These are phyloP conservation scores for Temnothorax longispinosus DNA, from an alignment of 1,140 invertebrate species.

Conservation along the genomic window DNA sequence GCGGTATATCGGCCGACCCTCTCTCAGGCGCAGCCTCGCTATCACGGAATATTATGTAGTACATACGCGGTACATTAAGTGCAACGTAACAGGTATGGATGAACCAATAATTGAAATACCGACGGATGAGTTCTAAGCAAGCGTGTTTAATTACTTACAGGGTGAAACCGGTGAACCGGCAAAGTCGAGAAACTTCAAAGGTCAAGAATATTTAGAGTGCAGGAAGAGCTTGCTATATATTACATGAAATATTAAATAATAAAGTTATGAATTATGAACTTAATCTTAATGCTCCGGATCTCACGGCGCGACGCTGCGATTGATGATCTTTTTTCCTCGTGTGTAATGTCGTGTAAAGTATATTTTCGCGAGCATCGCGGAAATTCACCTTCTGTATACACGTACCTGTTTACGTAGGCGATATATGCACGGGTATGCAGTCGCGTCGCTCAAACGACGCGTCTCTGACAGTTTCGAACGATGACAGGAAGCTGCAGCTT, in stretches of 20 bases:
- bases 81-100: constrained; percentile 25
- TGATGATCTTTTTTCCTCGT: not conserved
- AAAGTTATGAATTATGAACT: not conserved
- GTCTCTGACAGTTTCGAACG: constrained; percentile 29
- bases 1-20: constrained; percentile 5
- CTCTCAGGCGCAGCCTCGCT: not conserved
- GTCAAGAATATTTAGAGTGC: not conserved
- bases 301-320: not conserved
- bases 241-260: not conserved
- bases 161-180: not conserved
- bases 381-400: not conserved
- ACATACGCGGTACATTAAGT: constrained; percentile 45
- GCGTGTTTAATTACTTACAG: not conserved
- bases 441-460: constrained; percentile 64
- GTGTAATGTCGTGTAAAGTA: not conserved
- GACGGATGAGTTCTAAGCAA: not conserved
- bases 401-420: not conserved
- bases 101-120: constrained; percentile 56
- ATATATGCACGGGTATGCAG: constrained; percentile 5
- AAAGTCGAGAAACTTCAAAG: not conserved
- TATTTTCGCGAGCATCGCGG: not conserved
- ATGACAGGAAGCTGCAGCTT: constrained; percentile 1
- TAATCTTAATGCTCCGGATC: not conserved
- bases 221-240: not conserved
- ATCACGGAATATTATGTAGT: constrained; percentile 47